phyloP scores from a whole-genome alignment of 2,888 invertebrate species.

The Drosophila rubida region DNA sequence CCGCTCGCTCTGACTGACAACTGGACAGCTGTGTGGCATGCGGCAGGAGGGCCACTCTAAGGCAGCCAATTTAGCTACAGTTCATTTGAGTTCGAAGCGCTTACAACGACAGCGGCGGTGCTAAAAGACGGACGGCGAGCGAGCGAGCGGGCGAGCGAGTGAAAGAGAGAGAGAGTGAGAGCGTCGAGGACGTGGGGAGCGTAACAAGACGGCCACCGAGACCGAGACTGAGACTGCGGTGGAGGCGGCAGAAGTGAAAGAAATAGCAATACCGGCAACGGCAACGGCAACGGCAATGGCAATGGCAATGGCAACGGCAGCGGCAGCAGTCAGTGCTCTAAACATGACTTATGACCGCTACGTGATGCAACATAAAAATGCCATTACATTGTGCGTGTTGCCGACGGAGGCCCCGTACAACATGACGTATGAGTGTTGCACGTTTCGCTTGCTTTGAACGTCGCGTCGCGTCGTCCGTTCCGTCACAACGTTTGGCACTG shows the following conservation, averaged over 20 bases:
- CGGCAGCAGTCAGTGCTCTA: conserved; percentile 81
- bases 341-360: conserved; percentile 84
- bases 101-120: conserved; percentile 16
- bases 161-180: background rate
- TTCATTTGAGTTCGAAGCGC: conserved; percentile 73
- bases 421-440: conserved; percentile 82
- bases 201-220: background rate
- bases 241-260: background rate
- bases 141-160: too few relatives aligned
- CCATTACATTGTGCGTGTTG: conserved; percentile 76
- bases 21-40: conserved; percentile 45
- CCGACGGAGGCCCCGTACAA: conserved; percentile 56
- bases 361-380: conserved; percentile 84
- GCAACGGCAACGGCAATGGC: conserved; percentile 39
- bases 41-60: conserved; percentile 12
- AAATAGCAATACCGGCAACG: conserved; percentile 37
- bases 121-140: too few relatives aligned
- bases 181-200: too few relatives aligned
- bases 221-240: background rate
- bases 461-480: conserved; percentile 1
- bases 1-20: conserved; percentile 68
- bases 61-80: conserved; percentile 72
- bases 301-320: conserved; percentile 19
- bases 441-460: conserved; percentile 63
- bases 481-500: conserved; percentile 61